These are phyloP conservation scores for Bergia sp. DNA, from an alignment of 92 coral and sea anemone genomes.

Conservation along the genomic window DNA sequence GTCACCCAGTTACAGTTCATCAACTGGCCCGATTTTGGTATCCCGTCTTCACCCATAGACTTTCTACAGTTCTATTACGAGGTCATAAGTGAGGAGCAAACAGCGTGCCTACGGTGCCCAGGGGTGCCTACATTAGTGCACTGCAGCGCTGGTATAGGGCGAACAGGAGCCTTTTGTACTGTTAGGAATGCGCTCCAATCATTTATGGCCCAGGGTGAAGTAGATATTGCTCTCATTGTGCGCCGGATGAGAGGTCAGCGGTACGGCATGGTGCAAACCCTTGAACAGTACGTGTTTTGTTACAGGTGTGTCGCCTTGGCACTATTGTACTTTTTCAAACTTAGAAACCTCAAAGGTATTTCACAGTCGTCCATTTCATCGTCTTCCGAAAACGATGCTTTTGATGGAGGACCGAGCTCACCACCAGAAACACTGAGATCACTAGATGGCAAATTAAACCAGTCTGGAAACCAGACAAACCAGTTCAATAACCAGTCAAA, in stretches of 20 bases:
- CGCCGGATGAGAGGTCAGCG: conserved; percentile 61
- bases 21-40: conserved; percentile 67
- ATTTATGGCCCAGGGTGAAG: conserved; percentile 51
- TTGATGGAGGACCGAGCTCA: neutral
- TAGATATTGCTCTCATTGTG: conserved; percentile 50
- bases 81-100: conserved; percentile 39
- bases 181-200: conserved; percentile 52
- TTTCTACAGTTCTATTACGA: conserved; percentile 56
- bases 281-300: conserved; percentile 62
- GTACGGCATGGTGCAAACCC: conserved; percentile 64
- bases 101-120: conserved; percentile 37
- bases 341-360: conserved; percentile 28
- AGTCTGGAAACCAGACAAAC: neutral
- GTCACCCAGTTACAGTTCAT: conserved; percentile 56
- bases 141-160: conserved; percentile 69
- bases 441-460: neutral
- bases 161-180: conserved; percentile 63
- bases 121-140: conserved; percentile 61
- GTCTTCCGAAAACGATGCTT: conserved; percentile 19
- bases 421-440: neutral
- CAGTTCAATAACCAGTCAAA: conserved; percentile 26
- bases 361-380: conserved; percentile 46
- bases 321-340: conserved; percentile 51
- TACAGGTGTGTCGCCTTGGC: conserved; percentile 61
- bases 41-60: conserved; percentile 61